Conservation (phyloP, 2,888 invertebrate species). For the Oxyteleia sp. region DNA sequence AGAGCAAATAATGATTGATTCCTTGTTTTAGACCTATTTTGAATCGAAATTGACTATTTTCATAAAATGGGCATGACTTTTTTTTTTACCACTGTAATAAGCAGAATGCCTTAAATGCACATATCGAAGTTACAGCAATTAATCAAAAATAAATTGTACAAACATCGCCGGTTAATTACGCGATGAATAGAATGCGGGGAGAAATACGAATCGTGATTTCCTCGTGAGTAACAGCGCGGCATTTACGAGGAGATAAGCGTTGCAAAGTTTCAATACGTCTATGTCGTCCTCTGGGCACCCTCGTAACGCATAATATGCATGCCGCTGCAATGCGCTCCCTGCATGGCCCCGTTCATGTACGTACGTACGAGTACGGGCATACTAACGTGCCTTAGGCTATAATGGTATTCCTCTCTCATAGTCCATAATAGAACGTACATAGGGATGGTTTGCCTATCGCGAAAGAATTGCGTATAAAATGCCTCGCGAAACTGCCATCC, state of each 20-base stretch:
- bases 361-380: slow-evolving; percentile 33
- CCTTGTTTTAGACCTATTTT: too few relatives aligned
- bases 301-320: slow-evolving; percentile 56
- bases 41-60: too few relatives aligned
- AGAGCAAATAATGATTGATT: too few relatives aligned
- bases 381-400: slow-evolving; percentile 38
- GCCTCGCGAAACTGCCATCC: slow-evolving; percentile 67
- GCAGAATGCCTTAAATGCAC: too few relatives aligned
- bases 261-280: slow-evolving; percentile 39
- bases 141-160: not conserved
- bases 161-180: not conserved
- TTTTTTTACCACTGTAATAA: too few relatives aligned
- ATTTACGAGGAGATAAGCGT: slow-evolving; percentile 26
- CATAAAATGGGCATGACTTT: too few relatives aligned
- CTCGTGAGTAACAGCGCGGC: not conserved
- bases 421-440: slow-evolving; percentile 36
- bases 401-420: slow-evolving; percentile 51
- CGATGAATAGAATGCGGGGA: not conserved
- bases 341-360: slow-evolving; percentile 28
- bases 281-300: slow-evolving; percentile 42
- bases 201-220: not conserved
- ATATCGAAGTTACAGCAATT: too few relatives aligned
- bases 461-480: slow-evolving; percentile 73
- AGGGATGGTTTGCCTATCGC: slow-evolving; percentile 67
- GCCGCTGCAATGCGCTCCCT: slow-evolving; percentile 44